These are phyloP conservation scores for Brachionus paranguensis DNA, from an alignment of 1,140 invertebrate genomes.

Conservation along the genomic window DNA sequence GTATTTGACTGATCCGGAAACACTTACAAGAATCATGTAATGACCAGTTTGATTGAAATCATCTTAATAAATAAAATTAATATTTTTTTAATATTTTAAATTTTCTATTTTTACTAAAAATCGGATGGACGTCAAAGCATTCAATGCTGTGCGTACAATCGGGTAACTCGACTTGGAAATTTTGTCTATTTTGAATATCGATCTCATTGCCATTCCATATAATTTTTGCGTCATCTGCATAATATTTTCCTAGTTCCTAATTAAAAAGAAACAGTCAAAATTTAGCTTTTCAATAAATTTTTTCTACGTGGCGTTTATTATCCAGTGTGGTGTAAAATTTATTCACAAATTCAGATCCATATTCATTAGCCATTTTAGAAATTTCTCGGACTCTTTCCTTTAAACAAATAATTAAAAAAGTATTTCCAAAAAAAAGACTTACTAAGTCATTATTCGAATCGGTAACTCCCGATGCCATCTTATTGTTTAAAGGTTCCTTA, in stretches of 20 bases:
- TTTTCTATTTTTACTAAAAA: slow-evolving; percentile 3
- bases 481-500: background rate
- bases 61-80: background rate
- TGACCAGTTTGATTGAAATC: slow-evolving; percentile 32
- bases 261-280: background rate
- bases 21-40: slow-evolving; percentile 35
- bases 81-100: background rate
- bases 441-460: slow-evolving; percentile 1
- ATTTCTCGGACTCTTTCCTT: slow-evolving; percentile 34
- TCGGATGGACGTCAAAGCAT: slow-evolving; percentile 35
- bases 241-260: slow-evolving; percentile 34
- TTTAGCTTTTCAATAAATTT: background rate
- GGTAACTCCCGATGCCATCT: background rate
- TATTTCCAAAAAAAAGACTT: background rate
- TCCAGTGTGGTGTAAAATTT: slow-evolving; percentile 10
- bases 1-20: slow-evolving; percentile 10
- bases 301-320: slow-evolving; percentile 8
- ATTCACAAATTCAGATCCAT: slow-evolving; percentile 36
- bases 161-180: slow-evolving; percentile 25
- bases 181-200: slow-evolving; percentile 16
- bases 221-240: slow-evolving; percentile 20
- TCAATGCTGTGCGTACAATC: background rate
- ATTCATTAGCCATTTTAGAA: slow-evolving; percentile 31
- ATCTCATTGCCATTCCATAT: slow-evolving; percentile 39
- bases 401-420: background rate